phyloP scores from a whole-genome alignment of 2,797 vertebrate species.

The Echeneis naucrates region DNA sequence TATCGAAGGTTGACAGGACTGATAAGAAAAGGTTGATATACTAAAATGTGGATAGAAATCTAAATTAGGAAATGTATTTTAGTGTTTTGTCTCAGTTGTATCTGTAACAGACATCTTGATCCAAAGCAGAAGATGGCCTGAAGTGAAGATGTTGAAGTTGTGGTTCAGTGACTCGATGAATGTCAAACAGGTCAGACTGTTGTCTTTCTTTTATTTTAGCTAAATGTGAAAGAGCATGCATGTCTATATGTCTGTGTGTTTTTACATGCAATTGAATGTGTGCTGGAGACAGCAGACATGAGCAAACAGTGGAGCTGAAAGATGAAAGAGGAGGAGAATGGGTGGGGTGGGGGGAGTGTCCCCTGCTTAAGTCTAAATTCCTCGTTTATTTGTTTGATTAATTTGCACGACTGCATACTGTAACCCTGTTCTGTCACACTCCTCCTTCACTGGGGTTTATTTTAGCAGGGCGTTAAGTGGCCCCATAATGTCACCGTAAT shows the following conservation, averaged over 20 bases:
- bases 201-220: slow-evolving; percentile 23
- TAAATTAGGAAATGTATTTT: slow-evolving; percentile 13
- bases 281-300: slow-evolving; percentile 24
- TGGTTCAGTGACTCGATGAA: slow-evolving; percentile 12
- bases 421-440: slow-evolving; percentile 83
- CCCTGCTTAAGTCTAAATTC: slow-evolving; percentile 74
- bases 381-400: slow-evolving; percentile 83
- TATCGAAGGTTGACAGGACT: slow-evolving; percentile 15
- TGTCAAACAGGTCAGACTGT: slow-evolving; percentile 24
- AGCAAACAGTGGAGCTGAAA: slow-evolving; percentile 39
- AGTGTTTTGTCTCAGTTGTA: background rate
- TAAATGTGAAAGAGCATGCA: slow-evolving; percentile 26
- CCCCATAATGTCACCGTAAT: slow-evolving; percentile 85
- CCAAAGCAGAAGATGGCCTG: background rate
- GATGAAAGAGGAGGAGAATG: slow-evolving; percentile 18
- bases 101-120: slow-evolving; percentile 22
- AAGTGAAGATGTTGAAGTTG: slow-evolving; percentile 8
- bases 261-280: slow-evolving; percentile 11
- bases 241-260: slow-evolving; percentile 10
- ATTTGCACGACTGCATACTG: slow-evolving; percentile 64
- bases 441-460: slow-evolving; percentile 79
- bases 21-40: slow-evolving; percentile 24
- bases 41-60: slow-evolving; percentile 22
- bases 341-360: slow-evolving; percentile 26
- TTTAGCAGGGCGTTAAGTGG: slow-evolving; percentile 80